These are phyloP conservation scores for Suricata suricatta DNA, from an alignment of 2,113 vertebrate species.

Conservation along the genomic window DNA sequence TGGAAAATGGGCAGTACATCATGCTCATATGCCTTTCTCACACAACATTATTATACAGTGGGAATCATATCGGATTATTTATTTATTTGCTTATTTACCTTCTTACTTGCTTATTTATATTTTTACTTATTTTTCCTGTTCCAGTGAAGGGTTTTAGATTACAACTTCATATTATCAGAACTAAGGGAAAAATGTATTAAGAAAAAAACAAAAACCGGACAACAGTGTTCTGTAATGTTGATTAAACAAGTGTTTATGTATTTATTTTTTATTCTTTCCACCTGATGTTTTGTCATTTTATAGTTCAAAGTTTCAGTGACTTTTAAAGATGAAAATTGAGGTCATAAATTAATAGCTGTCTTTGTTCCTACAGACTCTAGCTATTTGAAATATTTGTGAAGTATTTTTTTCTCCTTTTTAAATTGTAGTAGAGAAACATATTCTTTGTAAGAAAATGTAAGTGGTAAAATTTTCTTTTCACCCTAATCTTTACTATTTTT, in stretches of 20 bases:
- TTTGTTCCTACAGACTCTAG: not conserved
- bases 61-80: not conserved
- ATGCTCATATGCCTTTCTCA: not conserved
- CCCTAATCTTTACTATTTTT: not conserved
- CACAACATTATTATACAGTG: not conserved
- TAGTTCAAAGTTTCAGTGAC: slow-evolving; percentile 7
- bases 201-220: not conserved
- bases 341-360: not conserved
- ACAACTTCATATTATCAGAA: not conserved
- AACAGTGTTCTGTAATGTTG: not conserved
- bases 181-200: not conserved
- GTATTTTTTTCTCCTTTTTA: slow-evolving; percentile 6
- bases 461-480: not conserved
- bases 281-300: not conserved
- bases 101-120: not conserved
- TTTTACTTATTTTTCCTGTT: not conserved
- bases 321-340: slow-evolving; percentile 27
- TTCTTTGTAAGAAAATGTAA: not conserved
- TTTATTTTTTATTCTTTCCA: not conserved
- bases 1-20: not conserved
- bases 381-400: slow-evolving; percentile 15
- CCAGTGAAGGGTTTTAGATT: not conserved
- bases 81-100: not conserved
- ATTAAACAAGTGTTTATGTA: not conserved
- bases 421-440: not conserved